Base-by-base conservation (phyloP, 2,113 vertebrate genomes). In the Typhlomys cinereus region DNA sequence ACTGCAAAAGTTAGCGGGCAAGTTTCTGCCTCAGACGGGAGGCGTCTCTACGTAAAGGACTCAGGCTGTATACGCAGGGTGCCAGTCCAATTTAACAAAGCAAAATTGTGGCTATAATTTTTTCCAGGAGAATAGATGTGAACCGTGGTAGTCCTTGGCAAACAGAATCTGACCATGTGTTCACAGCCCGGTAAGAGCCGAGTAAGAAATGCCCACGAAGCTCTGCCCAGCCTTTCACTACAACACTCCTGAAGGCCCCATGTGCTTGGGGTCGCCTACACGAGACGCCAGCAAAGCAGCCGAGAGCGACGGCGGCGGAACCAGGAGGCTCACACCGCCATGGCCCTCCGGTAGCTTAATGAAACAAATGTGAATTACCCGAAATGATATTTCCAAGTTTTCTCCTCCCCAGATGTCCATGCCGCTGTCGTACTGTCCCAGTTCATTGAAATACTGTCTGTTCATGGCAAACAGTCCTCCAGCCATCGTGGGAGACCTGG, bases 371-470 rank as follows among this genome's bases (percentile, higher is more conserved):
- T n/a, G 41, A 89, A 82, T 98, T 98, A 99, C 99, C 98, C 99
- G 98, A 95, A 99, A 99, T 59, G 99, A 99, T 95, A 99, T 99
- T 95, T 99, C 99, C 96, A 99, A 97, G 94, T 99, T 99, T 84
- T 99, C 99, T 74, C 99, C 99, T 80, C 99, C 99, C 99, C 99
- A 99, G 97, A 99, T 99, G 96, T 99, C 99, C 99, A 99, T 99
- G 95, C 99, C 99, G 0, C 98, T 98, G 74, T 99, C 99, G 1
- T 99, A 99, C 88, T 99, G 98, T 20, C 99, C 99, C 0, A 99
- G 98, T 39, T 99, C 99, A 1, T 97, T 98, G 54, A 99, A 99
- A 90, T 99, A 99, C 89, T 98, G 98, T n/a, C 99, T 98, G 95
- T 99, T 97, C 98, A 99, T 99, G 15, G 99, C 99, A 62, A 99